Conservation (phyloP, 1,140 invertebrate genomes). For the Bombus cullumanus region DNA sequence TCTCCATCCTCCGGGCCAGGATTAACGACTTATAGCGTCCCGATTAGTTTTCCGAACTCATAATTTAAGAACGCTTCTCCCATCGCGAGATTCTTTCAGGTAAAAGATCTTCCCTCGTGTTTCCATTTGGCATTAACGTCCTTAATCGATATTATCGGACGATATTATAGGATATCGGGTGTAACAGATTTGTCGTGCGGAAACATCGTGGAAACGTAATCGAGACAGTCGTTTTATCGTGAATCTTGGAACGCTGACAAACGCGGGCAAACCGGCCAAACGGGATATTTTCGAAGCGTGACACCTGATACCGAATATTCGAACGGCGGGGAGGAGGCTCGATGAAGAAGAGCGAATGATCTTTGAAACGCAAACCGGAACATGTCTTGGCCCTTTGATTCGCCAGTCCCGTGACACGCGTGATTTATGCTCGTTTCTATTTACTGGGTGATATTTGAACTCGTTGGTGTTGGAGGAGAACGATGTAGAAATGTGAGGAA, state of each 20-base stretch:
- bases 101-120: neutral
- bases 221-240: neutral
- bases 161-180: constrained; percentile 15
- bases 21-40: constrained; percentile 21
- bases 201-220: constrained; percentile 30
- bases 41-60: constrained; percentile 4
- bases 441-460: neutral
- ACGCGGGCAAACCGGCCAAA: neutral
- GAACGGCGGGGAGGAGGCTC: neutral
- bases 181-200: constrained; percentile 49
- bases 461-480: no score
- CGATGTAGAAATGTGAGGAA: no score
- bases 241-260: constrained; percentile 31
- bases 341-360: neutral
- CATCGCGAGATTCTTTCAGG: neutral
- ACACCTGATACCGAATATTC: constrained; percentile 12
- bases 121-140: constrained; percentile 3
- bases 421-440: constrained; percentile 18
- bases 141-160: neutral
- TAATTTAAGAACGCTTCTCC: constrained; percentile 4
- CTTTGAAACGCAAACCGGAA: constrained; percentile 15
- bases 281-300: constrained; percentile 28
- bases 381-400: constrained; percentile 1
- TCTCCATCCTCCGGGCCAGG: neutral
- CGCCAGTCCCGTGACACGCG: neutral